phyloP scores from a whole-genome alignment of 2,113 vertebrate genomes.

The Cololabis saira region DNA sequence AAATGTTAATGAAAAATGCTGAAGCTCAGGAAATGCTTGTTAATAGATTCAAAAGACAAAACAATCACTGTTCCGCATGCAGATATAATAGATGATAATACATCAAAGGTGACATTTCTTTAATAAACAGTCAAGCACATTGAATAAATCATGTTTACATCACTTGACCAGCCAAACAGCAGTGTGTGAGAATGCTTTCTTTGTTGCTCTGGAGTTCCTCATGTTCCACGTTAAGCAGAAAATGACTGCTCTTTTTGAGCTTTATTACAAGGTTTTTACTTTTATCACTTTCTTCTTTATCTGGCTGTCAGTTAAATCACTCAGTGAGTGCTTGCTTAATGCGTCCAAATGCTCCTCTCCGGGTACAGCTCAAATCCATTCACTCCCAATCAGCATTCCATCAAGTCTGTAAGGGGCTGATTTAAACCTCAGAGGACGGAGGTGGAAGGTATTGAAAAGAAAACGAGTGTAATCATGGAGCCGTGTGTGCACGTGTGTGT shows the following conservation, averaged over 20 bases:
- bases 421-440: constrained; percentile 50
- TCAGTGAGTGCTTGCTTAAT: constrained; percentile 40
- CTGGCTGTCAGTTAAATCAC: constrained; percentile 41
- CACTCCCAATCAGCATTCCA: constrained; percentile 62
- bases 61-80: background rate
- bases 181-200: constrained; percentile 62
- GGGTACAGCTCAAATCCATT: constrained; percentile 45
- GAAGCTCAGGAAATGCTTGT: background rate
- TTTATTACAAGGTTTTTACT: constrained; percentile 15
- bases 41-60: background rate
- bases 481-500: background rate
- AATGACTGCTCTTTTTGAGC: constrained; percentile 22
- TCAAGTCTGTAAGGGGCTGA: constrained; percentile 55
- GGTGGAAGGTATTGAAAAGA: constrained; percentile 27
- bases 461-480: constrained; percentile 33
- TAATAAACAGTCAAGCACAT: constrained; percentile 6
- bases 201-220: constrained; percentile 69
- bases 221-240: constrained; percentile 42
- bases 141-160: background rate
- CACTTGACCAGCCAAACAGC: constrained; percentile 35
- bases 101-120: constrained; percentile 4
- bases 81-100: background rate
- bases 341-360: constrained; percentile 43
- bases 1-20: background rate
- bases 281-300: background rate